Percentiles rank a stretch among this genome's conserved stretches.
phyloP scores from a whole-genome alignment of 37 sponge, comb jelly and placozoan species.

The Geodia barretti region DNA sequence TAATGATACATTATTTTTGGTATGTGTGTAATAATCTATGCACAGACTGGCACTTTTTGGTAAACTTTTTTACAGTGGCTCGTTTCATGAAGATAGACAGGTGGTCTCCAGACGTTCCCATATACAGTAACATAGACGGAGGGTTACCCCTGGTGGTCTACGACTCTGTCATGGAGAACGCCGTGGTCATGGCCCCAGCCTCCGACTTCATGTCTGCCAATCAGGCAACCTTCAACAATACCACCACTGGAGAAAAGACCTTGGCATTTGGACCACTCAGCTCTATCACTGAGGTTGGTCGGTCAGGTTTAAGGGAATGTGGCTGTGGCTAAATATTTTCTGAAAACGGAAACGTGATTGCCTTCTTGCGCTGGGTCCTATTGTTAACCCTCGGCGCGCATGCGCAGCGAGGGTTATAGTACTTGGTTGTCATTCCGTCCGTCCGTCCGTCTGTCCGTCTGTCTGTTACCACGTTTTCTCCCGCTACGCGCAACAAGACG shows the following conservation, averaged over 20 bases:
- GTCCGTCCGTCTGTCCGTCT: too few relatives aligned
- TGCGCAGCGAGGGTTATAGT: too few relatives aligned
- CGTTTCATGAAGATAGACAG: neutral
- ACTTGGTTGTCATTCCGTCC: too few relatives aligned
- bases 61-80: conserved; percentile 24
- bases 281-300: conserved; percentile 41
- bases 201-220: conserved; percentile 68
- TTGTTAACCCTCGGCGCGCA: too few relatives aligned
- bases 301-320: too few relatives aligned
- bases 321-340: too few relatives aligned
- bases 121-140: conserved; percentile 45
- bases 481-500: too few relatives aligned
- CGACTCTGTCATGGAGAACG: conserved; percentile 36
- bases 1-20: too few relatives aligned
- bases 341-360: too few relatives aligned
- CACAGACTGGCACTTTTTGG: neutral
- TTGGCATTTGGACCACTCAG: conserved; percentile 46
- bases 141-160: conserved; percentile 77
- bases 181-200: conserved; percentile 73
- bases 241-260: conserved; percentile 5
- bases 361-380: too few relatives aligned
- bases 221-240: conserved; percentile 43
- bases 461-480: too few relatives aligned
- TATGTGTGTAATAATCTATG: neutral
- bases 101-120: conserved; percentile 6